These are phyloP conservation scores for Stictocephala bisonia DNA, from an alignment of 2,888 invertebrate genomes.

Conservation along the genomic window DNA sequence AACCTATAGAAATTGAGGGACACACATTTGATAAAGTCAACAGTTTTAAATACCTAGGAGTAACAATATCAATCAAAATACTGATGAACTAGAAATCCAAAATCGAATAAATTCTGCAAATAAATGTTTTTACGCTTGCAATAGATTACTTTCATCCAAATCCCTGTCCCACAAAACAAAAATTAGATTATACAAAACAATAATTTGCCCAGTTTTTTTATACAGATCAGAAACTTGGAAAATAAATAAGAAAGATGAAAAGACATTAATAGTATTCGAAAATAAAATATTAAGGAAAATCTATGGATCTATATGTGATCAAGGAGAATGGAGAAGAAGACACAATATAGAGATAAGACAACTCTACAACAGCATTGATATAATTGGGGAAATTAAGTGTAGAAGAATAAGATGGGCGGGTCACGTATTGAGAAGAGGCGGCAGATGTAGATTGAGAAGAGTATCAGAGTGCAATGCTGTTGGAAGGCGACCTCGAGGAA, in stretches of 20 bases:
- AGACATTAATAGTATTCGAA: too few species aligned
- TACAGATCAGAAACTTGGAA: conserved; percentile 36
- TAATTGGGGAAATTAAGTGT: conserved; percentile 29
- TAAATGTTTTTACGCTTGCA: conserved; percentile 31
- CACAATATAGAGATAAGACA: conserved; percentile 18
- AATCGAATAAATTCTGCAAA: conserved; percentile 18
- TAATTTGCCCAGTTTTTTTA: conserved; percentile 35
- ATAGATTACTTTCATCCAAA: conserved; percentile 43
- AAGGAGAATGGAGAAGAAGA: conserved; percentile 6
- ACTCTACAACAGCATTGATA: conserved; percentile 5
- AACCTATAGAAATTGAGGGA: conserved; percentile 24
- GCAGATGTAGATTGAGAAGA: conserved; percentile 3
- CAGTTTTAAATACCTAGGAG: conserved; percentile 31
- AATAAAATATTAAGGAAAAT: background rate
- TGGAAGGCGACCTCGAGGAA: conserved; percentile 12
- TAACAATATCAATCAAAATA: background rate
- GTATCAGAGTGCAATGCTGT: background rate
- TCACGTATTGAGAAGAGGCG: conserved; percentile 19
- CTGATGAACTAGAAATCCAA: conserved; percentile 22
- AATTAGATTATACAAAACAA: conserved; percentile 30
- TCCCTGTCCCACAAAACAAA: conserved; percentile 31
- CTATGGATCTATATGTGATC: background rate
- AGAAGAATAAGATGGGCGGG: conserved; percentile 37
- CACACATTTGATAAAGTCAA: conserved; percentile 15
- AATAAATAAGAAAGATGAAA: conserved; percentile 10